phyloP scores from a whole-genome alignment of 2,888 invertebrate species.

The Noctua pronuba region DNA sequence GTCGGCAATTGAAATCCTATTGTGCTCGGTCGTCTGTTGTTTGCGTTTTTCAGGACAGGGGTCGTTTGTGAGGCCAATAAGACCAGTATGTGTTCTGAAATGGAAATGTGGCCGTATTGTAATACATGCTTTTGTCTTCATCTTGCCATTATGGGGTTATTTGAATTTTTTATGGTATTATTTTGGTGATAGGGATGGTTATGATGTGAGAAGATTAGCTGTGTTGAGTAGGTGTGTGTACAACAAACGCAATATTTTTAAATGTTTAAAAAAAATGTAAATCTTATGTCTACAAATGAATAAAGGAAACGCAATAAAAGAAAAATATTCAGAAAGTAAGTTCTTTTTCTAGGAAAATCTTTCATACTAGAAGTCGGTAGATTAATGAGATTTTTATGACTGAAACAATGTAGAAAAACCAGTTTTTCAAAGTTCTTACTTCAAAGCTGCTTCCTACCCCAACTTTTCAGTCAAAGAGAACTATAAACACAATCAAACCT shows the following conservation, averaged over 20 bases:
- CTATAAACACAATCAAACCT: not conserved
- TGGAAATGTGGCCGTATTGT: conserved; percentile 50
- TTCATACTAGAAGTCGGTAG: not conserved
- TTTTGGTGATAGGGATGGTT: not conserved
- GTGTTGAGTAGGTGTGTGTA: not conserved
- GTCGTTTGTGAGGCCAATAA: conserved; percentile 63
- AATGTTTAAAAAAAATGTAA: too few relatives aligned
- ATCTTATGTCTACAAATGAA: too few relatives aligned
- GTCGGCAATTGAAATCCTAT: conserved; percentile 66
- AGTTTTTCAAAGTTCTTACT: not conserved
- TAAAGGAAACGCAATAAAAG: too few relatives aligned
- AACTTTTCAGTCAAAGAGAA: conserved; percentile 16
- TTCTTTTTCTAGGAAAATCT: not conserved
- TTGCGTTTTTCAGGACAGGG: conserved; percentile 50
- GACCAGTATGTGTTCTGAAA: conserved; percentile 37
- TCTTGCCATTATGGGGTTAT: conserved; percentile 41
- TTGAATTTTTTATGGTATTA: conserved; percentile 31
- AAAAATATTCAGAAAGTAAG: not conserved
- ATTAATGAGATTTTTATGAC: not conserved
- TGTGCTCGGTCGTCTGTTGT: conserved; percentile 60
- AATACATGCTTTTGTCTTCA: conserved; percentile 55
- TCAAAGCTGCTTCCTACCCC: not conserved
- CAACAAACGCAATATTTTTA: too few relatives aligned
- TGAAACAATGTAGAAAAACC: not conserved
- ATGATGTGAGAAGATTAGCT: conserved; percentile 11